These are phyloP conservation scores for Hirtodrosophila trivittata DNA, from an alignment of 2,888 invertebrate species.

Conservation along the genomic window DNA sequence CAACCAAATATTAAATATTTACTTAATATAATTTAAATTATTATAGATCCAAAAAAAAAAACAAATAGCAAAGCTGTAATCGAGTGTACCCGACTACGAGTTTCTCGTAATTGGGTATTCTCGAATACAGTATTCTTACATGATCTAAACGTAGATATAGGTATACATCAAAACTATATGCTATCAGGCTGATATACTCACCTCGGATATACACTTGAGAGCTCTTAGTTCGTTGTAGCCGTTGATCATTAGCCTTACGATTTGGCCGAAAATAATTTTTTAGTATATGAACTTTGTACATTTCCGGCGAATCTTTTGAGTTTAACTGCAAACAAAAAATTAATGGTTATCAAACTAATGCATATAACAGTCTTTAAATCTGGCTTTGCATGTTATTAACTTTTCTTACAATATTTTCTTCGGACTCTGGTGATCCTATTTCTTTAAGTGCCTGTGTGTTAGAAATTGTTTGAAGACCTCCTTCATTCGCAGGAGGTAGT, in stretches of 20 bases:
- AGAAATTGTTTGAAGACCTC: constrained; percentile 14
- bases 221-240: constrained; percentile 85
- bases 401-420: constrained; percentile 24
- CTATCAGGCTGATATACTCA: no score
- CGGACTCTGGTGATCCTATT: background rate
- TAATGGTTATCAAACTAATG: no score
- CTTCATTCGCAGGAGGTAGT: constrained; percentile 86
- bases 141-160: no score
- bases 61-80: no score
- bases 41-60: no score
- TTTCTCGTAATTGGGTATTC: no score
- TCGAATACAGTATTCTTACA: no score
- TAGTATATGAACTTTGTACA: constrained; percentile 87
- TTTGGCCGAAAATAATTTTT: constrained; percentile 88
- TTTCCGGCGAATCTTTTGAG: constrained; percentile 36
- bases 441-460: background rate
- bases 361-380: no score
- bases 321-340: constrained; percentile 15
- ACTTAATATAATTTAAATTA: background rate
- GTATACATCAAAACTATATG: no score
- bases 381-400: no score
- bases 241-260: constrained; percentile 86
- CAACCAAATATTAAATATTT: background rate
- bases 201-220: constrained; percentile 83
- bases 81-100: no score